Evolutionary conservation across 2,797 vertebrate genomes (phyloP).

Genomic region (Calcarius lapponicus): DNA sequence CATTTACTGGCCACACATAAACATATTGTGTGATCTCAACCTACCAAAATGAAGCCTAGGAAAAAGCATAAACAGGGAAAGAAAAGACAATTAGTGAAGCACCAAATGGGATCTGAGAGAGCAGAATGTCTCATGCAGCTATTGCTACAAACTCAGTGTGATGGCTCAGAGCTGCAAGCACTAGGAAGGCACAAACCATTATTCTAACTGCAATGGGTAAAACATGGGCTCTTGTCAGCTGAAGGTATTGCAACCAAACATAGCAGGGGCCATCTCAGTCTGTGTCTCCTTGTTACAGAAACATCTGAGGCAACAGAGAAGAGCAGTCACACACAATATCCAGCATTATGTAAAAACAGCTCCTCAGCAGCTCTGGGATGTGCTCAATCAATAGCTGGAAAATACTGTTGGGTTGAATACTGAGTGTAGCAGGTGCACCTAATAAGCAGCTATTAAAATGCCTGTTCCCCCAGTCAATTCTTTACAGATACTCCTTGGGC

Average conservation of each 20-base stretch:
- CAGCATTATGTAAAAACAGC: background rate
- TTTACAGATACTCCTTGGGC: background rate
- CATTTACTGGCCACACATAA: background rate
- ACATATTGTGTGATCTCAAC: background rate
- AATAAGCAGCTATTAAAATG: slow-evolving; percentile 46
- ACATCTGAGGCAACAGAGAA: background rate
- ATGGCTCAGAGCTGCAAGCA: background rate
- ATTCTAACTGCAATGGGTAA: background rate
- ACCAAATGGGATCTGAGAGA: background rate
- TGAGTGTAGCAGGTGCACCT: slow-evolving; percentile 62
- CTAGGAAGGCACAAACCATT: background rate
- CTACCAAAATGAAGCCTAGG: background rate
- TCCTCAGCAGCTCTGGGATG: slow-evolving; percentile 2
- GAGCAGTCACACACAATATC: background rate
- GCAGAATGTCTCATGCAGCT: background rate
- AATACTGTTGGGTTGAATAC: background rate
- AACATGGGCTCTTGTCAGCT: background rate
- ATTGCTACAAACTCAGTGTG: background rate
- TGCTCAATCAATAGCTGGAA: slow-evolving; percentile 46
- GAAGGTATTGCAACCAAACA: background rate
- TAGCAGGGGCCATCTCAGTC: background rate
- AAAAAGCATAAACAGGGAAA: background rate
- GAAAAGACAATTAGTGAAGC: background rate
- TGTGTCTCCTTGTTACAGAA: background rate
- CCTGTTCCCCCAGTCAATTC: background rate